Base-by-base conservation (phyloP, 2,888 invertebrate species). In the Yponomeuta plumbellus region DNA sequence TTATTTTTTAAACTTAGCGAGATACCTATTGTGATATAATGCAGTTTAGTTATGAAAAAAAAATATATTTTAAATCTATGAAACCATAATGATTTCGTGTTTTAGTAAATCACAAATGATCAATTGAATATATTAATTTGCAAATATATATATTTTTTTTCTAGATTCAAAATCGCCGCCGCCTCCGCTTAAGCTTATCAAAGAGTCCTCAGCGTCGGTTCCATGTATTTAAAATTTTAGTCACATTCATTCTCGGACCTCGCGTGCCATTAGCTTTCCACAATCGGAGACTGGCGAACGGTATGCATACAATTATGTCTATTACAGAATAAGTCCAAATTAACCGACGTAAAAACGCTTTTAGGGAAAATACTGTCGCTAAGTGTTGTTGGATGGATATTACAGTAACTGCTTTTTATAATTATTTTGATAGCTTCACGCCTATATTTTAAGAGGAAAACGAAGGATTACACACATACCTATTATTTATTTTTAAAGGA, bases 221-320 rank as follows among this genome's bases (percentile, higher is more conserved):
- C 21, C 3, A 58, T 21, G 21, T 22, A 58, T 58, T 58, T 58
- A 58, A 58, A 58, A 21, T 58, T 58, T 58, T 58, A 22, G 58
- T 11, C 20, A 58, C 58, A 58, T 58, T 58, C 13, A 58, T 58
- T 20, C 11, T 58, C 11, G 20, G 21, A 21, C 17, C 61, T 23
- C 34, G 61, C 61, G 26, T 23, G 23, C 34, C 23, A 61, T 61
- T 61, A 61, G 23, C 26, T 34, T 61, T 26, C 61, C 26, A 61
- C 61, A 61, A 61, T 61, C 23, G 2, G 34, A 61, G 10, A 34
- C 23, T n/a, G 34, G 26, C 13, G 61, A 61, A 61, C 61, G 61
- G 61, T 61, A 61, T 61, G 61, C 34, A 23, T 61, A 23, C 34
- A 61, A 61, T 61, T 61, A 61, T 23, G 21, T 22, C 59, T 22